A percentile compares a stretch with the other conserved stretches of the same genome.
Evolutionary conservation across 2,113 vertebrate species (phyloP).

Genomic region (Fulica atra): DNA sequence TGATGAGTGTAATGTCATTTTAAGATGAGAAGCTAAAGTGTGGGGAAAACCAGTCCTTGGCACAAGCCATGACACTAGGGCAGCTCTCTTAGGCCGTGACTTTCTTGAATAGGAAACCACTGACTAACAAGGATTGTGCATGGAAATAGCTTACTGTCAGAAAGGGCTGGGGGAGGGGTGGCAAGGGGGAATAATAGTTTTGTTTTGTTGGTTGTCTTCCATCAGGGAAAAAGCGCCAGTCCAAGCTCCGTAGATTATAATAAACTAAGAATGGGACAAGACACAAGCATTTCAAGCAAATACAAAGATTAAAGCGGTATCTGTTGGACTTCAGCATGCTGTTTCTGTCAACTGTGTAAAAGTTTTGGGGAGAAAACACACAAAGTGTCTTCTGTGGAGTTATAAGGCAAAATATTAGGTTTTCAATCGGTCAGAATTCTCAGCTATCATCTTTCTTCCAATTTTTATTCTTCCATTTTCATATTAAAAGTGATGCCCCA

Average conservation of each 20-base stretch:
- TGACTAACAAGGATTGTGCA: background rate
- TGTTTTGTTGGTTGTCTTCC: background rate
- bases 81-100: background rate
- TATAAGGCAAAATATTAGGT: background rate
- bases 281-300: background rate
- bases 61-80: background rate
- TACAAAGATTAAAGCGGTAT: background rate
- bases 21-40: background rate
- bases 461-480: background rate
- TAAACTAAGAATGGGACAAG: background rate
- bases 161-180: rapidly evolving
- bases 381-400: background rate
- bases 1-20: background rate
- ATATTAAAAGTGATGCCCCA: background rate
- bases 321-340: background rate
- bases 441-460: background rate
- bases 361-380: background rate
- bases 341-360: background rate
- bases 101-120: background rate
- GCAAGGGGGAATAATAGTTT: background rate
- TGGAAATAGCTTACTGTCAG: background rate
- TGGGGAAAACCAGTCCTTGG: background rate
- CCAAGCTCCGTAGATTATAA: background rate
- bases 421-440: background rate
- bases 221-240: background rate